phyloP scores from a whole-genome alignment of 1,140 invertebrate genomes.

The Meloidogyne chitwoodi region DNA sequence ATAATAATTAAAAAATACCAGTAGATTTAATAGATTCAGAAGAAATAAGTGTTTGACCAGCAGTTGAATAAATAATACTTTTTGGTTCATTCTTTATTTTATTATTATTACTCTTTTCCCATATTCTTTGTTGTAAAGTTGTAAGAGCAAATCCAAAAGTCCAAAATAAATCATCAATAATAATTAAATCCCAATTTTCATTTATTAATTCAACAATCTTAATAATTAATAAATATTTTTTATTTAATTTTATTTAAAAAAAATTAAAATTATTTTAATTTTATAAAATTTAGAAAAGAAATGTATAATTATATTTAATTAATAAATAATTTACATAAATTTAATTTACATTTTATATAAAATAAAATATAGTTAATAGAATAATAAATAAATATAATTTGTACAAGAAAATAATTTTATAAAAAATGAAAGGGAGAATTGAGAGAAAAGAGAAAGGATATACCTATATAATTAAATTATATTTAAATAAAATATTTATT shows the following conservation, averaged over 20 bases:
- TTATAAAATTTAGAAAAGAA: not conserved
- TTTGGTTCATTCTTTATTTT: not conserved
- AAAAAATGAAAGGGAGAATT: too few relatives aligned
- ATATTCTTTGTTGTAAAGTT: conserved; percentile 8
- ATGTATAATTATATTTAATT: too few relatives aligned
- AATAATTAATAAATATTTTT: not conserved
- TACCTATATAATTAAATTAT: too few relatives aligned
- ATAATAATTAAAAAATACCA: not conserved
- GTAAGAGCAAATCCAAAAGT: conserved; percentile 1
- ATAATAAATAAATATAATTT: too few relatives aligned
- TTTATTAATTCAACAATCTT: conserved; percentile 11
- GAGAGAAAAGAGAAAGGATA: too few relatives aligned
- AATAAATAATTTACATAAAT: too few relatives aligned
- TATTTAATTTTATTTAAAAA: too few relatives aligned
- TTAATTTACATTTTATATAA: too few relatives aligned
- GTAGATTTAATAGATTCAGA: conserved; percentile 10
- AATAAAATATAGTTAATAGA: too few relatives aligned
- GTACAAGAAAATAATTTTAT: too few relatives aligned
- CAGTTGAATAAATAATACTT: conserved; percentile 13
- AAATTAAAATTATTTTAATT: not conserved
- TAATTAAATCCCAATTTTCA: conserved; percentile 15
- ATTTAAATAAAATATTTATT: too few relatives aligned
- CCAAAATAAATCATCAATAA: conserved; percentile 20
- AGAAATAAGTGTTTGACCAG: conserved; percentile 2
- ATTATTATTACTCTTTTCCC: not conserved